Conservation (phyloP, 2,113 vertebrate genomes). For the Fregata magnificens region DNA sequence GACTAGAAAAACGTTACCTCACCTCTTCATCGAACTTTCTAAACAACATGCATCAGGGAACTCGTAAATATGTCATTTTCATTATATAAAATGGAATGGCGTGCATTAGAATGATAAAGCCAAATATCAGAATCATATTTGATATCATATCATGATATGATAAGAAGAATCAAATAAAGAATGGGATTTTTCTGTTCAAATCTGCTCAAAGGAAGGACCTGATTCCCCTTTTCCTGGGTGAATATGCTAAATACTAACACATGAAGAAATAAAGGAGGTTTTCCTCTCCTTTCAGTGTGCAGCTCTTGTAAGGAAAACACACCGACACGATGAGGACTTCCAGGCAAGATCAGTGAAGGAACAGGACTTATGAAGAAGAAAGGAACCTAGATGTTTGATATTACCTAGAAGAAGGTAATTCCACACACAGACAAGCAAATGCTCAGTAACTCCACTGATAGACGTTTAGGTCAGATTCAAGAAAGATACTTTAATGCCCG, state of each 20-base stretch:
- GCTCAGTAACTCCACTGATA: background rate
- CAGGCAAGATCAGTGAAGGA: background rate
- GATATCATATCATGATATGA: too few species aligned
- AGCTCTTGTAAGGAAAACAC: background rate
- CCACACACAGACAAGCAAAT: background rate
- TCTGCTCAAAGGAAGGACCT: background rate
- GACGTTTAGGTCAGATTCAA: background rate
- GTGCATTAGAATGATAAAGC: background rate
- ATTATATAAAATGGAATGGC: background rate
- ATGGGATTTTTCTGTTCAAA: background rate
- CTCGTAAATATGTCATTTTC: background rate
- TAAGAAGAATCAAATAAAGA: too few species aligned
- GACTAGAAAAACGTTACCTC: background rate
- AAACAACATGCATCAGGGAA: background rate
- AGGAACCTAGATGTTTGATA: background rate
- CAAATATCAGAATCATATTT: background rate
- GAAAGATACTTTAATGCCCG: background rate
- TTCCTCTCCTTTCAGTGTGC: background rate
- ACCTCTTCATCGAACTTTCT: background rate
- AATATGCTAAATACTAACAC: background rate
- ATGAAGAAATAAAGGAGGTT: background rate
- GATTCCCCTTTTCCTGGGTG: background rate
- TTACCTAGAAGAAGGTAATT: background rate
- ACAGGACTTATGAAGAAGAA: background rate
- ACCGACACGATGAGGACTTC: background rate